A percentile compares a stretch with the other conserved stretches of the same genome.
Evolutionary conservation across 1,140 invertebrate genomes (phyloP).

Genomic region (Leptopilina boulardi): DNA sequence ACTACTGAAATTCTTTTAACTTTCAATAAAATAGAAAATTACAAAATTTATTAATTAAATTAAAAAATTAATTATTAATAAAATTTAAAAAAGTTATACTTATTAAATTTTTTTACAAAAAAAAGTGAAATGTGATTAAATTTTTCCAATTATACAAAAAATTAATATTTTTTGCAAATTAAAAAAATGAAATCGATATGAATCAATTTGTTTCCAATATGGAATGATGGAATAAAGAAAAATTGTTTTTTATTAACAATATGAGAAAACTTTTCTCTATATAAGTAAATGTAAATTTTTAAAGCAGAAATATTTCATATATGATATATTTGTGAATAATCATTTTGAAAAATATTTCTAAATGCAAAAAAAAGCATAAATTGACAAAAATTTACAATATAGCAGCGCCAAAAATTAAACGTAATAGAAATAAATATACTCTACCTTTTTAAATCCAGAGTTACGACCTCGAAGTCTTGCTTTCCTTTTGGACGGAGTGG

Average conservation of each 20-base stretch:
- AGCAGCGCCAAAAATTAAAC: not conserved
- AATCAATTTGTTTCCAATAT: no score
- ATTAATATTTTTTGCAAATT: not conserved
- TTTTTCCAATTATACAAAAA: slow-evolving; percentile 35
- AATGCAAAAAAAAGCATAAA: not conserved
- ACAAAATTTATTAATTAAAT: not conserved
- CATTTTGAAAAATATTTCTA: no score
- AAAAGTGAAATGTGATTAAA: no score
- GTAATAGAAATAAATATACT: slow-evolving; percentile 17
- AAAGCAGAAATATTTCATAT: no score
- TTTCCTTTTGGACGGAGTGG: slow-evolving; percentile 28
- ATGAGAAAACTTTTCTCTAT: no score
- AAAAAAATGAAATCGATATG: not conserved
- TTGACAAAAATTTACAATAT: not conserved
- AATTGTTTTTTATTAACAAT: no score
- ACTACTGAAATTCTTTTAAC: not conserved
- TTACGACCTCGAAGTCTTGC: not conserved
- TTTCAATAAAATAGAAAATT: not conserved
- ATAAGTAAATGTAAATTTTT: no score
- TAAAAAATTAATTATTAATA: no score
- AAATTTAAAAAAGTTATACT: no score
- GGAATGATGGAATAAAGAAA: no score
- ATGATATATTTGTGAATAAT: no score
- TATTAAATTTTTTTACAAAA: no score
- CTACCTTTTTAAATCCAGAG: slow-evolving; percentile 11